Evolutionary conservation across 2,888 invertebrate species (phyloP).

Genomic region (Ophonus ardosiacus): DNA sequence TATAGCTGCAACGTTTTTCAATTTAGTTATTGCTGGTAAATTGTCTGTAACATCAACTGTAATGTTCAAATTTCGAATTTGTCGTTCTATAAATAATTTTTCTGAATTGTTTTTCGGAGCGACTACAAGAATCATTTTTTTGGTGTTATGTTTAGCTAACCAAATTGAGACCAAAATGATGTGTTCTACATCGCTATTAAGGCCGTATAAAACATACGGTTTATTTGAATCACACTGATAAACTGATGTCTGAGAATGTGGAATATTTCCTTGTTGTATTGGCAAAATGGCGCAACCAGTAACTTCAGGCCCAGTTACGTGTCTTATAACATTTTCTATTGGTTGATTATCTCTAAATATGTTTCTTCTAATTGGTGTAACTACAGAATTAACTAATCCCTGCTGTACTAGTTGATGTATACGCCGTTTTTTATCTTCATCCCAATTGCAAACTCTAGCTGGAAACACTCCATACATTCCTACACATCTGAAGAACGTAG

Average conservation of each 20-base stretch:
- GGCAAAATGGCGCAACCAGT: conserved; percentile 17
- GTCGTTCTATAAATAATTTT: not conserved
- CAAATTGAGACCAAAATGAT: not conserved
- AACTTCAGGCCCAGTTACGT: conserved; percentile 4
- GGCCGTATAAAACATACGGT: not conserved
- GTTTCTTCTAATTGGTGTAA: conserved; percentile 33
- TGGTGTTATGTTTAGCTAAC: not conserved
- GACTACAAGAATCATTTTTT: not conserved
- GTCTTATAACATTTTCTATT: not conserved
- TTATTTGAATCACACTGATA: not conserved
- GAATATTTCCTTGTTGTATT: not conserved
- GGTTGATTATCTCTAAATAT: conserved; percentile 10
- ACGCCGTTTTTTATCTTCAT: conserved; percentile 71
- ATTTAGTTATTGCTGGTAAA: not conserved
- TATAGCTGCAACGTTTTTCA: not conserved
- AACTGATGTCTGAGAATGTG: not conserved
- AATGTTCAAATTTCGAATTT: not conserved
- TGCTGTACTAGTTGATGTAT: conserved; percentile 13
- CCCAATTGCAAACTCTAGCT: conserved; percentile 81
- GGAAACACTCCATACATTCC: conserved; percentile 88
- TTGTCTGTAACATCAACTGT: not conserved
- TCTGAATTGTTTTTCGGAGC: not conserved
- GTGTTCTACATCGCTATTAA: not conserved
- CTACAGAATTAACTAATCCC: not conserved
- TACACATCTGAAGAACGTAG: conserved; percentile 86